phyloP scores from a whole-genome alignment of 2,888 invertebrate species.

The Nomada ferruginata region DNA sequence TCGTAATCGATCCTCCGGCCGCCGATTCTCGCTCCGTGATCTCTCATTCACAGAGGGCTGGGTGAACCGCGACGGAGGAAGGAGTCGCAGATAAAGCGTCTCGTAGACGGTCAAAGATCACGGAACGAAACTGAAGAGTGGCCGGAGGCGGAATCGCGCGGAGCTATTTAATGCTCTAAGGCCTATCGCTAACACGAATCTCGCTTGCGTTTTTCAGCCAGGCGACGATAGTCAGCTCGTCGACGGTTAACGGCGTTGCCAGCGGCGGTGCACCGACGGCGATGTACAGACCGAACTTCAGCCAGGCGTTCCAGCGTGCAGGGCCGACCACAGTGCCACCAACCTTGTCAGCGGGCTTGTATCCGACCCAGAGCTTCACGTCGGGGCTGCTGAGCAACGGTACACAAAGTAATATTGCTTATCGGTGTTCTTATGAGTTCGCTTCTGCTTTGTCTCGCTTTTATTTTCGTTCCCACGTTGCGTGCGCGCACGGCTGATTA shows the following conservation, averaged over 20 bases:
- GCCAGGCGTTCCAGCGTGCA: conserved; percentile 89
- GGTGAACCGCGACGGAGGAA: conserved; percentile 5
- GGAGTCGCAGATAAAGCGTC: conserved; percentile 58
- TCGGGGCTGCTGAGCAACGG: conserved; percentile 84
- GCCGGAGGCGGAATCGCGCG: conserved; percentile 51
- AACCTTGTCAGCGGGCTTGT: conserved; percentile 83
- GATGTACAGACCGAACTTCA: conserved; percentile 90
- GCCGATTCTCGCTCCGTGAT: conserved; percentile 41
- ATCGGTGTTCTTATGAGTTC: conserved; percentile 75
- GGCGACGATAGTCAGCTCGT: conserved; percentile 86
- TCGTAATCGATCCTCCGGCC: conserved; percentile 20
- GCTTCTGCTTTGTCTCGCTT: conserved; percentile 39
- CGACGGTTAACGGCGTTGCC: conserved; percentile 82
- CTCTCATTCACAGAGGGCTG: conserved; percentile 53
- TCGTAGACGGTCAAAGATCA: conserved; percentile 68
- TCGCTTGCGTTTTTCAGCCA: conserved; percentile 84
- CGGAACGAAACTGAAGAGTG: conserved; percentile 56
- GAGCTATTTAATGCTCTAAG: conserved; percentile 45
- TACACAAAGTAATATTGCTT: conserved; percentile 84
- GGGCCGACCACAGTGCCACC: conserved; percentile 84
- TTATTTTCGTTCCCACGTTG: neutral
- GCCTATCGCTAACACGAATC: conserved; percentile 63
- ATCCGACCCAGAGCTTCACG: conserved; percentile 84
- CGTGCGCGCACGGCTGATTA: too few relatives aligned
- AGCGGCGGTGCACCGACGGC: conserved; percentile 86